A percentile compares a stretch with the other conserved stretches of the same genome.
Evolutionary conservation across 2,888 invertebrate genomes (phyloP).

Genomic region (Chloroclystis v-ata): DNA sequence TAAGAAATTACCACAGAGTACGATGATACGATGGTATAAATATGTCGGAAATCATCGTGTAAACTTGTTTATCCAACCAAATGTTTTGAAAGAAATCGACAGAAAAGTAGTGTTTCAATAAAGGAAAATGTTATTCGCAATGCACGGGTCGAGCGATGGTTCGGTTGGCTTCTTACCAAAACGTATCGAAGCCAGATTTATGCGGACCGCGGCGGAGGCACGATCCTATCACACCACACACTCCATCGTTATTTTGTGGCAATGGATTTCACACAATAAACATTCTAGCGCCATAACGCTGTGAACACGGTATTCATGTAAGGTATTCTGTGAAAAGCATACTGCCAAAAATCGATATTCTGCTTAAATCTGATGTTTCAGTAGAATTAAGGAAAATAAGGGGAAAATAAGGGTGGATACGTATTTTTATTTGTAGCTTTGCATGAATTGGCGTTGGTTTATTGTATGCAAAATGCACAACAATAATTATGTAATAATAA

Average conservation of each 20-base stretch:
- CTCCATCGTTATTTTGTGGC: conserved; percentile 51
- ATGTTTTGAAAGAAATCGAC: conserved; percentile 10
- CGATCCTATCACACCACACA: conserved; percentile 60
- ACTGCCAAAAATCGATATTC: too few species aligned
- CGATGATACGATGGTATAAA: too few species aligned
- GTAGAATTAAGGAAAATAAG: too few species aligned
- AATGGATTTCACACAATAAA: conserved; percentile 50
- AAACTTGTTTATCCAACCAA: not conserved
- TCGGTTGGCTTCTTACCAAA: conserved; percentile 73
- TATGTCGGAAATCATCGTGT: too few species aligned
- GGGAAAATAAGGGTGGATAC: too few species aligned
- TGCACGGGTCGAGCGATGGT: conserved; percentile 44
- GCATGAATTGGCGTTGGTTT: too few species aligned
- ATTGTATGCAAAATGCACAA: too few species aligned
- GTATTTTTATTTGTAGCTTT: too few species aligned
- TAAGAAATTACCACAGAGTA: too few species aligned
- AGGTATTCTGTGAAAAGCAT: too few species aligned
- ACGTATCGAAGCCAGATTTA: conserved; percentile 76
- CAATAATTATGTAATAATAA: too few species aligned
- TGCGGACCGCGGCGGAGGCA: conserved; percentile 67
- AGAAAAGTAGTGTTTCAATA: conserved; percentile 37
- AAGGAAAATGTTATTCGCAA: conserved; percentile 46
- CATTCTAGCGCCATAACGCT: conserved; percentile 4
- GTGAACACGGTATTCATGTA: conserved; percentile 3
- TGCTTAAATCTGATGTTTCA: too few species aligned